Evolutionary conservation across 2,797 vertebrate genomes (phyloP), one percentile per base, ranked within the genome.

Genomic region (Pempheris klunzingeri): DNA sequence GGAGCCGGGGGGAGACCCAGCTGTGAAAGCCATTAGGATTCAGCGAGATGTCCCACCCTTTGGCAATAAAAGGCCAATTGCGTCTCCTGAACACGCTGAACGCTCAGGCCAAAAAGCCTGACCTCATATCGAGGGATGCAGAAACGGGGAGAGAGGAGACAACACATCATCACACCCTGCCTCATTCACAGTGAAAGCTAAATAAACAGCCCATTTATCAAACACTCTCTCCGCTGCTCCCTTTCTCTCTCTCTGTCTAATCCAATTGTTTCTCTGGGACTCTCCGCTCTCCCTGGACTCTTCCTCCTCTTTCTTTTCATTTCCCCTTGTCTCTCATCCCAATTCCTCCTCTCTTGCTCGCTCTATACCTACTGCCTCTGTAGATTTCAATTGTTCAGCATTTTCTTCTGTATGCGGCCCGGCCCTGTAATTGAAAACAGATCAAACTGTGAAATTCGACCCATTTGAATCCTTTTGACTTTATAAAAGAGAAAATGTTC

Each of bases 371-470:
- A 74, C 87, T 60, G 74, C 78, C 87, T 77, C 78, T 74, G 71
- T 55, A 86, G 73, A 91, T 92, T 93, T 87, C 77, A 88, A 73
- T 86, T 83, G 87, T 92, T 92, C 89, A 83, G 82, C 84, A 11
- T 82, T 91, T 93, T 89, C 86, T 75, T 77, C 85, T 39, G 38
- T 60, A 59, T 57, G 20, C 30, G 18, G 83, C 80, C 71, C 7
- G n/a, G 68, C 78, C 64, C 39, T 12, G 83, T 94, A 94, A 95
- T 90, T 92, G 92, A 92, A 94, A 94, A 92, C 94, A 93, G 91
- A 90, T 92, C 88, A 91, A 92, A 91, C 89, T 90, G 82, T 87
- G 90, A 89, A 94, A 94, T 87, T 63, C 22, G 67, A 90, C 58
- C 84, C 73, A 72, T 92, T 89, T 87, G 61, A 91, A 89, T 90